Evolutionary conservation across 2,113 vertebrate genomes (phyloP), one percentile per base, ranked within the genome.

Genomic region (Guaruba guarouba): DNA sequence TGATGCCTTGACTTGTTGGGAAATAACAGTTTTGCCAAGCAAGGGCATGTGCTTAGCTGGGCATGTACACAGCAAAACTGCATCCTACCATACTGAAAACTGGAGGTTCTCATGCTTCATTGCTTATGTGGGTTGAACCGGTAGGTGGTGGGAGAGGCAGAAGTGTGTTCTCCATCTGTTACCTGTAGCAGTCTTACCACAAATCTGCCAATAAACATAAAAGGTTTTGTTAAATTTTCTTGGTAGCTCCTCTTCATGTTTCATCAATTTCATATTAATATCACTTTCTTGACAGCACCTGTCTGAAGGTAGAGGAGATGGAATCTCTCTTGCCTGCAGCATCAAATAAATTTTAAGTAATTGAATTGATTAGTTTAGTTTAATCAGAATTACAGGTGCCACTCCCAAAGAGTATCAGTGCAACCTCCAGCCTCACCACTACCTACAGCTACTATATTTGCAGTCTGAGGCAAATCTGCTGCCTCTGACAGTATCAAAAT

Each of bases 141-240:
- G n/a, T 92, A 90, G 66, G 41, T 86, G 57, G 18, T 80, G 70
- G 78, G 64, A 94, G 75, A 82, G 43, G 28, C 54, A 74, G 54
- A 94, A 84, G n/a, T 52, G 48, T 68, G n/a, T 81, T 90, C 23
- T 81, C 61, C 19, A n/a, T 90, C 79, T 93, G 73, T 93, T 94
- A 78, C 64, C 83, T 94, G 68, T 91, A 87, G 57, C 39, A 85
- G 29, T 87, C 75, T 70, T 88, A 49, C 46, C 24, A 20, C 35
- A 31, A 57, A 62, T n/a, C 63, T 94, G 70, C 75, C 75, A 95
- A 89, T 95, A 94, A 94, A 94, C 31, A 31, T 64, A 44, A 85
- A 82, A 69, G 19, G 4, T 82, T 76, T 64, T 88, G 27, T 75
- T 62, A 24, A 69, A n/a, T 89, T 91, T 70, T 85, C 33, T 35